Percentiles rank a stretch among this genome's conserved stretches.
These are phyloP conservation scores for Brachyhypopomus gauderio DNA, from an alignment of 2,113 vertebrate species.

Conservation along the genomic window DNA sequence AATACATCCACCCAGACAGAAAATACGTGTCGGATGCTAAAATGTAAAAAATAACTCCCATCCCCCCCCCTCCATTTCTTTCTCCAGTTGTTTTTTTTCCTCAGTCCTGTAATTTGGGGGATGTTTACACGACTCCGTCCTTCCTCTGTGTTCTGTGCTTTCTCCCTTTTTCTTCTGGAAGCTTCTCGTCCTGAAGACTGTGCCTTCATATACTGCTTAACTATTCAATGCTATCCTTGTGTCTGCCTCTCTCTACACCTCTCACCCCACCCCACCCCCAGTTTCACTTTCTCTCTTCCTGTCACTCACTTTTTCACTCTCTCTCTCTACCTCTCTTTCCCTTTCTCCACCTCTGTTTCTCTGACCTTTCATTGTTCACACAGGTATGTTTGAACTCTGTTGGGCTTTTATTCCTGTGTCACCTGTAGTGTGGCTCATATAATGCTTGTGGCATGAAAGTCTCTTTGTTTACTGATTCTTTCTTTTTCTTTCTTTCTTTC, in stretches of 20 bases:
- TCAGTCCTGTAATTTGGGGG: not conserved
- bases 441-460: constrained; percentile 82
- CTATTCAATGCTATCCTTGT: not conserved
- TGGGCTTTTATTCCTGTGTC: not conserved
- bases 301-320: not conserved
- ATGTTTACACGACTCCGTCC: not conserved
- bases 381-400: constrained; percentile 5
- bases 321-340: not conserved
- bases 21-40: too few relatives aligned
- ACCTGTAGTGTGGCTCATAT: constrained; percentile 11
- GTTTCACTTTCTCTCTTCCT: too few relatives aligned
- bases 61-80: too few relatives aligned
- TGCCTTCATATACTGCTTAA: constrained; percentile 20
- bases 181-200: not conserved
- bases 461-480: constrained; percentile 82
- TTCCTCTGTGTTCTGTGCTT: not conserved
- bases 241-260: not conserved
- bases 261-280: too few relatives aligned
- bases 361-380: constrained; percentile 5
- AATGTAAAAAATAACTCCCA: too few relatives aligned
- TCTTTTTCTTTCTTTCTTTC: constrained; percentile 81
- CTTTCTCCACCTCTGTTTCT: constrained; percentile 5
- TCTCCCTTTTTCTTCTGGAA: not conserved
- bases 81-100: constrained; percentile 1
- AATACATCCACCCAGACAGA: not conserved